These are phyloP conservation scores for Cinclus mexicanus DNA, from an alignment of 2,113 vertebrate species.

Conservation along the genomic window DNA sequence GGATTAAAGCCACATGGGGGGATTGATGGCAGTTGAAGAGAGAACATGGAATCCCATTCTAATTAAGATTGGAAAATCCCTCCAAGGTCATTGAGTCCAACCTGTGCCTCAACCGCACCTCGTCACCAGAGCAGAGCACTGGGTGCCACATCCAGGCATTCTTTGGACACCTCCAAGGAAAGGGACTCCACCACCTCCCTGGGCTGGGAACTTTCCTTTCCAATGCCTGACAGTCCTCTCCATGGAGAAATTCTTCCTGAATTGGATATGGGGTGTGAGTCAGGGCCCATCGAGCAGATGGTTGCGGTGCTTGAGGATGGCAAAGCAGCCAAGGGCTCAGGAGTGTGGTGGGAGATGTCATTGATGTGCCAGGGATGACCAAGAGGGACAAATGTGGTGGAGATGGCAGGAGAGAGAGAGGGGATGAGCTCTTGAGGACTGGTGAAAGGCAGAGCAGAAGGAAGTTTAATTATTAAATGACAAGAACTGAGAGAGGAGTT, in stretches of 20 bases:
- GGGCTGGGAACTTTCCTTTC: neutral
- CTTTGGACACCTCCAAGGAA: neutral
- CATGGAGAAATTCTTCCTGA: neutral
- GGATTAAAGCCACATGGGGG: neutral
- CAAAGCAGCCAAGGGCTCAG: neutral
- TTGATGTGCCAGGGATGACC: neutral
- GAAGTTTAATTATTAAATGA: neutral
- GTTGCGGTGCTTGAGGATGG: neutral
- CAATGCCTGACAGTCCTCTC: neutral
- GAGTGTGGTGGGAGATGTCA: neutral
- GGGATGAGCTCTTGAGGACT: neutral
- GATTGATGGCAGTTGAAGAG: neutral
- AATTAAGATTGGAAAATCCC: neutral
- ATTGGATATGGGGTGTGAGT: neutral
- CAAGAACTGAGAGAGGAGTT: neutral
- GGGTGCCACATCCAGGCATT: neutral
- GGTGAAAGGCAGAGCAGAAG: neutral
- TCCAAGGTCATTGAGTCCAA: neutral
- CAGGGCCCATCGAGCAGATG: neutral
- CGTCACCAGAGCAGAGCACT: neutral
- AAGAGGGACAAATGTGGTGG: neutral
- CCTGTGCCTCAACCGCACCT: neutral
- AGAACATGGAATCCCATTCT: neutral
- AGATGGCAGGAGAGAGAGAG: neutral
- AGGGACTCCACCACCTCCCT: neutral